Conservation (phyloP, 1,140 invertebrate genomes). For the Micrasema minimum region DNA sequence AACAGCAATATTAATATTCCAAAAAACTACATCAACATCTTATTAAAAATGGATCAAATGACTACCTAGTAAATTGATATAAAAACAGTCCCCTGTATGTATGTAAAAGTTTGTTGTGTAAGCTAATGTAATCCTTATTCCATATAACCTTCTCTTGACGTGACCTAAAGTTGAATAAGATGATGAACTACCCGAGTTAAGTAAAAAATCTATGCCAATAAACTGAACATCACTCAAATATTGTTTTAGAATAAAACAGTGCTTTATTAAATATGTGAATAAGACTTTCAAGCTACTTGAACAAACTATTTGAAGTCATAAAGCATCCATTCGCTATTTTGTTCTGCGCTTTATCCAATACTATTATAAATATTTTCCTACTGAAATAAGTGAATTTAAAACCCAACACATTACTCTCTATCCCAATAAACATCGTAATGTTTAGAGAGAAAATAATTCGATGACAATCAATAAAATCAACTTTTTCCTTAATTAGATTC, state of each 20-base stretch:
- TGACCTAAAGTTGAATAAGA: constrained; percentile 5
- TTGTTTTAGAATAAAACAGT: constrained; percentile 14
- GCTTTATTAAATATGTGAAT: background rate
- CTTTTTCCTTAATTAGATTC: too few species aligned
- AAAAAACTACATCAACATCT: constrained; percentile 35
- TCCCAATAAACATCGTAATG: too few species aligned
- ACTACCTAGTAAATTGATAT: constrained; percentile 46
- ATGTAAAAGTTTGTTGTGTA: constrained; percentile 40
- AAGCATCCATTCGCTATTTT: too few species aligned
- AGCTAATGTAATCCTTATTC: constrained; percentile 23
- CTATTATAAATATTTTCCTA: too few species aligned
- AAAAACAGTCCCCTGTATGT: constrained; percentile 51
- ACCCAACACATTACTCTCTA: too few species aligned
- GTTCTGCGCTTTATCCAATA: too few species aligned
- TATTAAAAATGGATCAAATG: constrained; percentile 31
- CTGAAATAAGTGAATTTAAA: too few species aligned
- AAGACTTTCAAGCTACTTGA: too few species aligned
- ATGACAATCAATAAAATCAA: too few species aligned
- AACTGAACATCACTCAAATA: background rate
- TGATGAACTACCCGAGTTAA: background rate
- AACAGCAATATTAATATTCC: constrained; percentile 34
- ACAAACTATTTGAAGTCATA: too few species aligned
- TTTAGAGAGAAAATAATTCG: too few species aligned
- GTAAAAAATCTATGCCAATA: constrained; percentile 24
- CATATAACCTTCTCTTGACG: background rate